These are phyloP conservation scores for Aphelenchoides bicaudatus DNA, from an alignment of 2,888 invertebrate genomes.

Conservation along the genomic window DNA sequence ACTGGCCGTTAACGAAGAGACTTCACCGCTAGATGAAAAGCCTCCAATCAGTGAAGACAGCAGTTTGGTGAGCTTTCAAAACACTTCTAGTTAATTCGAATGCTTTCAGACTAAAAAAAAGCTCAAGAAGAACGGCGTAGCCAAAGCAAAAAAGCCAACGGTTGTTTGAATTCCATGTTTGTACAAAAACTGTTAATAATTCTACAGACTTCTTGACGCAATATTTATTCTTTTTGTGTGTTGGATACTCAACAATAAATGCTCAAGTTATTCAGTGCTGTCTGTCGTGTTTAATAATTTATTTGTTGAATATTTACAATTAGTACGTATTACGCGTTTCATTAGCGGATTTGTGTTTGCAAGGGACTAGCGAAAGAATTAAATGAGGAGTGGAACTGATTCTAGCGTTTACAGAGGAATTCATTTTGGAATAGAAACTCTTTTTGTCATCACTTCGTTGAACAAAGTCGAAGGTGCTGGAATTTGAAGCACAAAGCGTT, in stretches of 20 bases:
- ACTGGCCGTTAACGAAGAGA: slow-evolving; percentile 15
- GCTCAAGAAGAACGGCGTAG: slow-evolving; percentile 5
- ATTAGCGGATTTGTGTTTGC: no score
- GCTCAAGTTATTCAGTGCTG: no score
- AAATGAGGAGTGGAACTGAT: background rate
- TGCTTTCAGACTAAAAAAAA: background rate
- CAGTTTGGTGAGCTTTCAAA: no score
- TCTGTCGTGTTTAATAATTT: no score
- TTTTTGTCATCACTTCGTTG: background rate
- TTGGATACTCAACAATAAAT: no score
- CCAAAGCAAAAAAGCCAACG: slow-evolving; percentile 15
- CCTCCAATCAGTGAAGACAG: no score
- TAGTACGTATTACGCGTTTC: no score
- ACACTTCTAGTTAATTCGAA: no score
- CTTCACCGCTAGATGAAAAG: slow-evolving; percentile 17
- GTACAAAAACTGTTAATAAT: background rate
- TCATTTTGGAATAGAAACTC: background rate
- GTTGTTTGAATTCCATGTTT: slow-evolving; percentile 7
- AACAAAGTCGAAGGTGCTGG: background rate
- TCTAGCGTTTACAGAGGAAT: background rate
- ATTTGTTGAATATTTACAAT: no score
- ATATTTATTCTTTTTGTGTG: no score
- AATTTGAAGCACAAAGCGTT: slow-evolving; percentile 11
- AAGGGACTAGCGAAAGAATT: no score
- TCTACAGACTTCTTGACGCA: background rate